These are phyloP conservation scores for Notarius lentiginosus DNA, from an alignment of 2,113 vertebrate genomes.

Conservation along the genomic window DNA sequence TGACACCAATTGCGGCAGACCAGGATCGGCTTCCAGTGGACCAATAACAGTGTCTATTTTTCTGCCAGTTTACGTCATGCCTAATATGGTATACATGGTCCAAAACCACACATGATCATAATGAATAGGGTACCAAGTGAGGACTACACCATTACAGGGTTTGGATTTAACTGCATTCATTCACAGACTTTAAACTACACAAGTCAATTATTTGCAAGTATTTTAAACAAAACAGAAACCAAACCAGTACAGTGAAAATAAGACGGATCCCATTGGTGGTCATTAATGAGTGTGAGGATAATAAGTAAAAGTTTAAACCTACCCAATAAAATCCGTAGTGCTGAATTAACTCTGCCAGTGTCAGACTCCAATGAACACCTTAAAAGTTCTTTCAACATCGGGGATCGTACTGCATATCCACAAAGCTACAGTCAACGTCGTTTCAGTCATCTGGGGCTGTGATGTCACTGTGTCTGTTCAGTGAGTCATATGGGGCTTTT, in stretches of 20 bases:
- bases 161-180: not conserved
- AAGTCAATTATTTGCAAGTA: not conserved
- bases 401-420: not conserved
- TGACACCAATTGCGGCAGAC: not conserved
- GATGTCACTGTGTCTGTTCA: conserved; percentile 28
- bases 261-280: not conserved
- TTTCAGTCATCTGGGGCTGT: not conserved
- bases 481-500: conserved; percentile 16
- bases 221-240: not conserved
- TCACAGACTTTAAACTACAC: not conserved
- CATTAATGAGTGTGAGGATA: conserved; percentile 4
- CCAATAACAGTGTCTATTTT: not conserved
- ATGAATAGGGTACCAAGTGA: not conserved
- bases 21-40: not conserved
- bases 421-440: not conserved
- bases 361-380: not conserved
- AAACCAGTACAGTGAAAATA: not conserved
- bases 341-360: not conserved
- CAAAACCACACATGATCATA: conserved; percentile 9
- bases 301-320: conserved; percentile 5
- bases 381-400: not conserved
- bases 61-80: not conserved
- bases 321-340: not conserved
- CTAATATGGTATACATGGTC: not conserved
- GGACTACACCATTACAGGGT: not conserved